phyloP scores from a whole-genome alignment of 2,113 vertebrate species.

The Xyliphius kryptos region DNA sequence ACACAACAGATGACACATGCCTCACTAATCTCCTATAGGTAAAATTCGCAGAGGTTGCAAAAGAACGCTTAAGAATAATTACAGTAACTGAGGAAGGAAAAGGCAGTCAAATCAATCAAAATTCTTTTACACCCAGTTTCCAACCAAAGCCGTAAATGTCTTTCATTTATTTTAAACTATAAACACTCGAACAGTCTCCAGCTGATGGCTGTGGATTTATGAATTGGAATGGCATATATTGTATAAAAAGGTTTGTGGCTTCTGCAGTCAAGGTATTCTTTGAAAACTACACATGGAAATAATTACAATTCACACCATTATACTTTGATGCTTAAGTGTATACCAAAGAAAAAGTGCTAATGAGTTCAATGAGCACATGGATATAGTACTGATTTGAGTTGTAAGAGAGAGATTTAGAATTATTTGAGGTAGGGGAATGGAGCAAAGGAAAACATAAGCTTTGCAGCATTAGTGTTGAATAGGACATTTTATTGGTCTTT shows the following conservation, averaged over 20 bases:
- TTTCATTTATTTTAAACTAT: slow-evolving; percentile 11
- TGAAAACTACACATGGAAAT: slow-evolving; percentile 26
- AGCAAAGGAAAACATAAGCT: no score
- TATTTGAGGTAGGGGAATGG: no score
- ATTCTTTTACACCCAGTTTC: slow-evolving; percentile 9
- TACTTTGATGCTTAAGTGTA: slow-evolving; percentile 22
- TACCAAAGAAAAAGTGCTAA: no score
- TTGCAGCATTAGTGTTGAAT: no score
- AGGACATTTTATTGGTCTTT: no score
- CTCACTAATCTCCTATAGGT: neutral
- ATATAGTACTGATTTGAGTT: slow-evolving; percentile 20
- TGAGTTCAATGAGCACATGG: slow-evolving; percentile 18
- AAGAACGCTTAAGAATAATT: neutral
- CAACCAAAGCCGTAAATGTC: neutral
- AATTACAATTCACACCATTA: slow-evolving; percentile 18
- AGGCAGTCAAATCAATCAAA: neutral
- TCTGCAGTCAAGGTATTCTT: slow-evolving; percentile 16
- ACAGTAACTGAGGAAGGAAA: neutral
- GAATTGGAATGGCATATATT: slow-evolving; percentile 23
- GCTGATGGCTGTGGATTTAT: slow-evolving; percentile 29
- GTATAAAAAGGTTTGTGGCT: slow-evolving; percentile 30
- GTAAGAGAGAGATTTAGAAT: no score
- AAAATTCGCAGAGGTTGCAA: slow-evolving; percentile 1
- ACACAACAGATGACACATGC: neutral
- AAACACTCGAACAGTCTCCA: slow-evolving; percentile 31